These are phyloP conservation scores for Tympanoctomys barrerae DNA, from an alignment of 2,797 vertebrate species.

Conservation along the genomic window DNA sequence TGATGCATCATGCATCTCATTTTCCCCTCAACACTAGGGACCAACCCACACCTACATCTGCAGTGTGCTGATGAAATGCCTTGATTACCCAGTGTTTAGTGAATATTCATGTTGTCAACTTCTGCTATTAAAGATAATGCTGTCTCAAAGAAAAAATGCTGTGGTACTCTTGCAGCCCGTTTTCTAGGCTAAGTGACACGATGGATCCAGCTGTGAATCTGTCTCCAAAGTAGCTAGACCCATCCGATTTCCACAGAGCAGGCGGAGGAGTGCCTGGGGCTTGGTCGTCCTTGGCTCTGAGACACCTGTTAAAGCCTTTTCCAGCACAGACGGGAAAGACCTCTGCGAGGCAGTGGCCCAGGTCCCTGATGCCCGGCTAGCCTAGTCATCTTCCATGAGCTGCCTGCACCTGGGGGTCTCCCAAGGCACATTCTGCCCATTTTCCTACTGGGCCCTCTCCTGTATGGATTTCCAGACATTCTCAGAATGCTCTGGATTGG, in stretches of 20 bases:
- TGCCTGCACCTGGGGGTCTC: accelerated
- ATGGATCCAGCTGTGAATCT: neutral
- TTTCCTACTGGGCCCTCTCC: neutral
- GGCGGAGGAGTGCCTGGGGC: accelerated
- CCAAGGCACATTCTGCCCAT: neutral
- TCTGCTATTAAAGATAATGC: neutral
- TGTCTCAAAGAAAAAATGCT: neutral
- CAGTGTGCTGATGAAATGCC: neutral
- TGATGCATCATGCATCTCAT: neutral
- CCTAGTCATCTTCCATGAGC: neutral
- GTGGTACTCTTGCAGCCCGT: neutral
- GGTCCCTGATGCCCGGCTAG: neutral
- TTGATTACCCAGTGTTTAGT: neutral
- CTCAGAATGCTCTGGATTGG: neutral
- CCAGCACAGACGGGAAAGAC: neutral
- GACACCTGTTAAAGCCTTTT: neutral
- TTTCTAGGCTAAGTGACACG: neutral
- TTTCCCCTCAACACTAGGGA: neutral
- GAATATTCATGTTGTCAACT: neutral
- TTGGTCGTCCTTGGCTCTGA: accelerated
- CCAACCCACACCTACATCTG: neutral
- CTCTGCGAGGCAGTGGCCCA: neutral
- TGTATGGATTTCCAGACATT: neutral
- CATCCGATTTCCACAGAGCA: neutral
- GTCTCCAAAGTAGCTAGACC: neutral